Percentiles rank a stretch among this genome's conserved stretches.
These are phyloP conservation scores for Crypturellus undulatus DNA, from an alignment of 2,113 vertebrate species.

Conservation along the genomic window DNA sequence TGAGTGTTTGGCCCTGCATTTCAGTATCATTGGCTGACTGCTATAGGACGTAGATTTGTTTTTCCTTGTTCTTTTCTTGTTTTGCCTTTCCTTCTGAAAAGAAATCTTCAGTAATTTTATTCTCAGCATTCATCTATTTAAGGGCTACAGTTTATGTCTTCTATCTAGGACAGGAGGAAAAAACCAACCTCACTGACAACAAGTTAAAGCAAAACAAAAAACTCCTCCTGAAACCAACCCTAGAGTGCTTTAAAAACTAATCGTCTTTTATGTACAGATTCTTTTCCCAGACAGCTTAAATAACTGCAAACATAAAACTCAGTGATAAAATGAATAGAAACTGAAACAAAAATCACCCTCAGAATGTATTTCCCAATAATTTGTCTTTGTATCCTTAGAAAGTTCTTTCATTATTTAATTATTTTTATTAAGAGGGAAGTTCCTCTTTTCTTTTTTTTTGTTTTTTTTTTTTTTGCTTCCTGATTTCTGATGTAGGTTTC, in stretches of 20 bases:
- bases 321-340: constrained; percentile 68
- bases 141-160: constrained; percentile 71
- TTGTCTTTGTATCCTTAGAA: constrained; percentile 42
- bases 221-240: constrained; percentile 63
- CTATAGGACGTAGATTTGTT: constrained; percentile 10
- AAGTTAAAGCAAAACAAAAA: constrained; percentile 45
- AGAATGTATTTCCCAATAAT: constrained; percentile 40
- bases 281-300: constrained; percentile 76
- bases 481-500: background rate
- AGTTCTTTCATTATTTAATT: constrained; percentile 7
- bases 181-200: background rate
- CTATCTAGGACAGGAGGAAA: constrained; percentile 43
- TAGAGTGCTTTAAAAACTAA: constrained; percentile 79
- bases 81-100: constrained; percentile 27
- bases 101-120: constrained; percentile 44
- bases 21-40: background rate
- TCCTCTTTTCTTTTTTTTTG: background rate
- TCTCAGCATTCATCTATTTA: constrained; percentile 69
- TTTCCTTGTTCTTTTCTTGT: background rate
- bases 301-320: constrained; percentile 77
- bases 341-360: constrained; percentile 32
- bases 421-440: constrained; percentile 20
- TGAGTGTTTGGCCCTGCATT: constrained; percentile 25
- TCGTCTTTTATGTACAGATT: constrained; percentile 75
- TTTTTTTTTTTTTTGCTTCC: constrained; percentile 1